These are phyloP conservation scores for Acanthisitta chloris DNA, from an alignment of 2,113 vertebrate genomes.

Conservation along the genomic window DNA sequence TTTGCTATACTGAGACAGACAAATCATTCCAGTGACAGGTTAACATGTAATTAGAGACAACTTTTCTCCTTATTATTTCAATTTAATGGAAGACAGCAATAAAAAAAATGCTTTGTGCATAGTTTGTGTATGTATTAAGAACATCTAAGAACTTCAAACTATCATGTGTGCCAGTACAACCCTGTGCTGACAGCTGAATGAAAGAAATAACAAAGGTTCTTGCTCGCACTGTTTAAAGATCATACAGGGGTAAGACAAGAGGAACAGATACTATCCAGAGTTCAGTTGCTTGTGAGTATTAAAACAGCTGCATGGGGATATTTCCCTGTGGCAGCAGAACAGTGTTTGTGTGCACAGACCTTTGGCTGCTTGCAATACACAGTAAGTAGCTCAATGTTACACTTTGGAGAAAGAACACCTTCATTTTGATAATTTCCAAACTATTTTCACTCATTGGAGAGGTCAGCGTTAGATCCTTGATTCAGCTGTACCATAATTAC, in stretches of 20 bases:
- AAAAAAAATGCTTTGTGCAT: not conserved
- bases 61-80: constrained; percentile 2
- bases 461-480: not conserved
- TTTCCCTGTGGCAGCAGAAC: not conserved
- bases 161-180: not conserved
- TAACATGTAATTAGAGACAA: constrained; percentile 23
- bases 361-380: not conserved
- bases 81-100: not conserved
- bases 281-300: not conserved
- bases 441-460: not conserved
- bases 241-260: not conserved
- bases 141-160: constrained; percentile 30
- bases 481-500: not conserved
- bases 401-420: not conserved
- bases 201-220: not conserved
- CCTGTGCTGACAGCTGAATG: not conserved
- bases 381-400: not conserved
- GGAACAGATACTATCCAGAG: not conserved
- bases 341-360: not conserved
- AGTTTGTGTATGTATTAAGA: not conserved
- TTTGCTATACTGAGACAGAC: not conserved
- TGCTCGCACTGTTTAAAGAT: not conserved
- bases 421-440: not conserved
- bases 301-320: not conserved
- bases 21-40: not conserved